phyloP scores from a whole-genome alignment of 2,113 vertebrate genomes.

The Mormyrus lacerda region DNA sequence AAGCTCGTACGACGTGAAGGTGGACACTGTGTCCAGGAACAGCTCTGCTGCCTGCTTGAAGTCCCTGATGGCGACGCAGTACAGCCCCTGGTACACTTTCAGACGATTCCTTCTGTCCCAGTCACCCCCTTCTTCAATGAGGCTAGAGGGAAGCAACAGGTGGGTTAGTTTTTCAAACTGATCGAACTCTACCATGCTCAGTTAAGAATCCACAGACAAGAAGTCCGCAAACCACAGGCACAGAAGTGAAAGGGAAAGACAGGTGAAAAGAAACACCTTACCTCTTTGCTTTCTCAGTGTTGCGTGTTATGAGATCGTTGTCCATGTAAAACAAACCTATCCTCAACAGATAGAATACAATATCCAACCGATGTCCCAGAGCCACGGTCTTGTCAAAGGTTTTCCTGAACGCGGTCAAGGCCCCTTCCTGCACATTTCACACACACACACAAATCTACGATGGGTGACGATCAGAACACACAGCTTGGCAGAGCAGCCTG shows the following conservation, averaged over 20 bases:
- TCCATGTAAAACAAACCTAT: slow-evolving; percentile 98
- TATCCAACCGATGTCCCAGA: slow-evolving; percentile 88
- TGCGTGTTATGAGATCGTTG: slow-evolving; percentile 93
- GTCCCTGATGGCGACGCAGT: slow-evolving; percentile 91
- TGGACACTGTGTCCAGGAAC: slow-evolving; percentile 95
- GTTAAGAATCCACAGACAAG: neutral
- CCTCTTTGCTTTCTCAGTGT: slow-evolving; percentile 98
- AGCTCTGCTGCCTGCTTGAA: slow-evolving; percentile 97
- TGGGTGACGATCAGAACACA: neutral
- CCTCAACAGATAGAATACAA: slow-evolving; percentile 93
- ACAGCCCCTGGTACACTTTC: slow-evolving; percentile 95
- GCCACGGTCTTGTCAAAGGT: slow-evolving; percentile 97
- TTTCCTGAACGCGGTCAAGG: slow-evolving; percentile 88
- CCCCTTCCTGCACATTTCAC: slow-evolving; percentile 72
- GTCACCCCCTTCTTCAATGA: slow-evolving; percentile 97
- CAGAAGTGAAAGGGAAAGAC: neutral
- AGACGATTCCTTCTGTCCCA: slow-evolving; percentile 96
- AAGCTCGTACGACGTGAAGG: slow-evolving; percentile 97
- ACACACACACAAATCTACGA: neutral
- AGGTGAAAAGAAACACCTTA: slow-evolving; percentile 33
- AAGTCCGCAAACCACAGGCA: neutral
- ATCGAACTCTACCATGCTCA: neutral
- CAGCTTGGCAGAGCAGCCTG: neutral
- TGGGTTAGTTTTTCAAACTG: neutral
- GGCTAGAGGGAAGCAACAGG: slow-evolving; percentile 49